Evolutionary conservation across 2,797 vertebrate genomes (phyloP), one percentile per base, ranked within the genome.

Genomic region (Accipiter superciliosus): DNA sequence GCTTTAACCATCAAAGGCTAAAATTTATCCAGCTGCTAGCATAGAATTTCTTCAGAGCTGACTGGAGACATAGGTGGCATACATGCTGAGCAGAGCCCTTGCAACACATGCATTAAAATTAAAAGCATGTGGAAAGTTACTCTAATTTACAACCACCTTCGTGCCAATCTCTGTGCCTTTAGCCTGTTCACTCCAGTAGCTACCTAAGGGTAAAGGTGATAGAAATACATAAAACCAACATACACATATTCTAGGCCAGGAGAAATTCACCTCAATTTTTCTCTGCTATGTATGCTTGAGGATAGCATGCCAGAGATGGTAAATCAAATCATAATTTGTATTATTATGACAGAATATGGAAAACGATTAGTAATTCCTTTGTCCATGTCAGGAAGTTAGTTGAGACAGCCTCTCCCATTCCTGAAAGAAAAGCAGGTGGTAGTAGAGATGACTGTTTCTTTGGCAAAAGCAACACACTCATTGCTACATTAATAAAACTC

Each of bases 351-450:
- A 50, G 44, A 95, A 80, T 90, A 83, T 39, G 13, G n/a, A 87
- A 95, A 81, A 58, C 28, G 72, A 58, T 86, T 67, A 69, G 49
- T 76, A 90, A 84, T 72, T 88, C 29, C n/a, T 95, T 93, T 65
- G 31, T 78, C 55, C 53, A 12, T 33, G 3, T 85, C 85, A 91
- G 69, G 73, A 91, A 81, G 69, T 70, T 82, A 57, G 24, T 66
- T 61, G 66, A 78, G 76, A 95, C 69, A 88, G 31, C 19, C 22
- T 80, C 74, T 91, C 58, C 77, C 37, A 84, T 55, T 87, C 50
- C 55, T 87, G 81, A 85, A 89, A 63, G 49, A 77, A 96, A 96
- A 95, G 67, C 91, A 94, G 47, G 70, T 79, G 50, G 19, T 82
- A 8, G 24, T 82, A 40, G 50, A 81, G 42, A 89, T 83, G 67